Percentiles rank a stretch among this genome's conserved stretches.
Evolutionary conservation across 1,140 invertebrate species (phyloP).

Genomic region (Odontomachus brunneus): DNA sequence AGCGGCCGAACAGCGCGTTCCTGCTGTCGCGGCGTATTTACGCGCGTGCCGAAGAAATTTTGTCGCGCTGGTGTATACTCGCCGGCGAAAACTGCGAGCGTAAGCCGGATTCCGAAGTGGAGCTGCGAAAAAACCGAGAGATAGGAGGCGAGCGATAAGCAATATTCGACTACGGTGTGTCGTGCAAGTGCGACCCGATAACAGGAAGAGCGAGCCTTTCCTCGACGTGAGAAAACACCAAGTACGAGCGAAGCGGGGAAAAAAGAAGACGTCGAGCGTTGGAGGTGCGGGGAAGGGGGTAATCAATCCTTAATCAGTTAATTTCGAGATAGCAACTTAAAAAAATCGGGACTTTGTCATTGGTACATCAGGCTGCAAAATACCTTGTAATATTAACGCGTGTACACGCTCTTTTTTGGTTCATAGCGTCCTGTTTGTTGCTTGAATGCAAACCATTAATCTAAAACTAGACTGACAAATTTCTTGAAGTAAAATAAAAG

Average conservation of each 20-base stretch:
- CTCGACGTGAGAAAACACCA: constrained; percentile 6
- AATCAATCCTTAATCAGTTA: no score
- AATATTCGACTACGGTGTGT: constrained; percentile 26
- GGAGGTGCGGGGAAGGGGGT: no score
- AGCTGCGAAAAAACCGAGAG: constrained; percentile 28
- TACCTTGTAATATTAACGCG: no score
- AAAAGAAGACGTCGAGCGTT: background rate
- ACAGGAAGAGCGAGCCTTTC: background rate
- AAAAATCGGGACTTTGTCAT: no score
- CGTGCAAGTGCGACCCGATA: constrained; percentile 9
- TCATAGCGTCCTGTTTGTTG: no score
- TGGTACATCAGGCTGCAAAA: no score
- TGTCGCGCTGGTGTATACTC: constrained; percentile 2
- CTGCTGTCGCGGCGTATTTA: constrained; percentile 50
- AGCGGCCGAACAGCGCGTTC: background rate
- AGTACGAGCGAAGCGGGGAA: background rate
- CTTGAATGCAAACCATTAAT: no score
- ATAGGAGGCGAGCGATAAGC: constrained; percentile 24
- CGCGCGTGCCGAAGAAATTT: constrained; percentile 39
- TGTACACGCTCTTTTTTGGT: no score
- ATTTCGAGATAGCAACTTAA: no score
- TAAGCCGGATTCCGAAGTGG: constrained; percentile 13
- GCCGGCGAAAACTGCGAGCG: constrained; percentile 26
- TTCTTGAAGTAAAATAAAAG: no score
- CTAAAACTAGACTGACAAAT: no score